phyloP scores from a whole-genome alignment of 2,797 vertebrate species.

The Manis javanica region DNA sequence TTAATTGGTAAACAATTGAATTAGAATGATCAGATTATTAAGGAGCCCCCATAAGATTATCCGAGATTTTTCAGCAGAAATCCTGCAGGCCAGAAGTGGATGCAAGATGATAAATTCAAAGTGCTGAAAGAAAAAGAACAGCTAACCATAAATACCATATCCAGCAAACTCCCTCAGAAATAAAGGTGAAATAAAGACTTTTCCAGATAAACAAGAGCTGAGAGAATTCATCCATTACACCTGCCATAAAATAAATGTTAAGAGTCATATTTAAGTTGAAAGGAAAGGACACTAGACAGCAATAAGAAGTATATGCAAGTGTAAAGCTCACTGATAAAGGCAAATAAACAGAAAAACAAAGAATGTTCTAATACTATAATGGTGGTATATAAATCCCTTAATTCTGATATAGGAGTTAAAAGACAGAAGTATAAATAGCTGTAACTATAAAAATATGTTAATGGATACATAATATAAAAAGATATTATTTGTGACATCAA shows the following conservation, averaged over 20 bases:
- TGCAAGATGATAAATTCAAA: neutral
- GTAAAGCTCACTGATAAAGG: neutral
- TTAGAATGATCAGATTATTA: slow-evolving; percentile 3
- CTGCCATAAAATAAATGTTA: neutral
- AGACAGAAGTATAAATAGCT: neutral
- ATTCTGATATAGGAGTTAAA: neutral
- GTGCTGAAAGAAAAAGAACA: neutral
- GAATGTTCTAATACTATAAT: neutral
- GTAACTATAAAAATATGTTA: neutral
- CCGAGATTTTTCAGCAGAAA: slow-evolving; percentile 12
- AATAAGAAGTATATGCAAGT: neutral
- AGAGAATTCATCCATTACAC: neutral
- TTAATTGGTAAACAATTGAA: neutral
- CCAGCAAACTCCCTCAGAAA: neutral
- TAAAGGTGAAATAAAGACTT: neutral
- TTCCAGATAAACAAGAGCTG: neutral
- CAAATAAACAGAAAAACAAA: neutral
- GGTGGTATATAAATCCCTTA: neutral
- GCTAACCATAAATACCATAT: neutral
- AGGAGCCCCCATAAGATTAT: neutral
- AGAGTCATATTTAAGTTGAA: neutral
- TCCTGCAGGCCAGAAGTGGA: neutral
- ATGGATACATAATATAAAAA: neutral
- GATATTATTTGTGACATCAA: neutral
- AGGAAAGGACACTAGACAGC: neutral